Evolutionary conservation across 2,888 invertebrate genomes (phyloP), one percentile per base, ranked within the genome.

Genomic region (Lingula anatina): DNA sequence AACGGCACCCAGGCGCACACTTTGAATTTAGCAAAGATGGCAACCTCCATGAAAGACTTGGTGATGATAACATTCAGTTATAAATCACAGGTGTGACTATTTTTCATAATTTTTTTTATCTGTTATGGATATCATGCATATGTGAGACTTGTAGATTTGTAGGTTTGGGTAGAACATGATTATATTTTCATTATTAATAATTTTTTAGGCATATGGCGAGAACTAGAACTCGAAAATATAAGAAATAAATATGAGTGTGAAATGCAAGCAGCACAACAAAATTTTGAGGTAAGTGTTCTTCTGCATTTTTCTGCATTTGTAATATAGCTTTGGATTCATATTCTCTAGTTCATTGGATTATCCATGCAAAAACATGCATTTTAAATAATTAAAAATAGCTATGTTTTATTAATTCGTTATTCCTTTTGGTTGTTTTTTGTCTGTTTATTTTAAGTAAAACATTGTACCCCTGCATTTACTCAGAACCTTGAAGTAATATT

Each of bases 221-320:
- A 88, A 66, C 84, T 87, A 69, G 82, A 89, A 45, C 79, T 90
- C 43, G 84, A 87, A 56, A 93, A 91, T 73, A 87, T 93, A 46
- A 84, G 85, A 49, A 89, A 91, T 74, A 89, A 90, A 74, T 89
- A 83, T 71, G 85, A 88, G 49, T 90, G 92, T 0, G 95, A 96
- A 77, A 87, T 89, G 66, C 85, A 90, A 66, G 93, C 92, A 0
- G 87, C 93, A 0, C 79, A 83, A 53, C 95, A 95, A 73, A 88
- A 95, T 78, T 90, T 88, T 66, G 88, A 92, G 82, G 89, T 89
- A 77, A 65, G 78, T 40, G 20, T 31, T 37, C n/a, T 9, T 38
- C 20, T 35, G 12, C 12, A 15, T 40, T 24, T 37, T 15, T 28
- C 37, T 35, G 15, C 35, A 23, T 45, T 44, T 27, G 44, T 38